These are phyloP conservation scores for Alsophila aescularia DNA, from an alignment of 2,888 invertebrate species.

Conservation along the genomic window DNA sequence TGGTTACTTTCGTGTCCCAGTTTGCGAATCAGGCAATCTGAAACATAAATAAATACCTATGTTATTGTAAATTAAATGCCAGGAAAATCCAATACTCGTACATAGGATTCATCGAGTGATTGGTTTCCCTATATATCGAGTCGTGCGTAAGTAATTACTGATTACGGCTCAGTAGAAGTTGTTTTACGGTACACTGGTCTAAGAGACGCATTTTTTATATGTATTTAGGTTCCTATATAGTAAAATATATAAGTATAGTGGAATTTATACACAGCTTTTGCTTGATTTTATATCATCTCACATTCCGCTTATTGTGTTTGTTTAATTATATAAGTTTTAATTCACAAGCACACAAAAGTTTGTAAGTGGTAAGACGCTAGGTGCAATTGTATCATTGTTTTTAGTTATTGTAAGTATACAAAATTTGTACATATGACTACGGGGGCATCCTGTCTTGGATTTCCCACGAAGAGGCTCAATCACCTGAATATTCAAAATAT, in stretches of 20 bases:
- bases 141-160: constrained; percentile 38
- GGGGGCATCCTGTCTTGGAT: too few relatives aligned
- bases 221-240: neutral
- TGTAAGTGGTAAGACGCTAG: too few relatives aligned
- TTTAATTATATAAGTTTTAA: too few relatives aligned
- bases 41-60: constrained; percentile 5
- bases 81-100: neutral
- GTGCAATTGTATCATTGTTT: too few relatives aligned
- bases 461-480: too few relatives aligned
- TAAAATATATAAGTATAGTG: neutral
- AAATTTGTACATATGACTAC: too few relatives aligned
- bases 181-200: constrained; percentile 35
- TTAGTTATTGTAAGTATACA: too few relatives aligned
- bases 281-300: constrained; percentile 1
- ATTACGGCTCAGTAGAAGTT: constrained; percentile 37
- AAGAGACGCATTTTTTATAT: constrained; percentile 10
- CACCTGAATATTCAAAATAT: too few relatives aligned
- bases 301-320: neutral
- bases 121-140: constrained; percentile 34
- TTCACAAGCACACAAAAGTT: too few relatives aligned
- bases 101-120: constrained; percentile 16
- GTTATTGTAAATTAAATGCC: neutral
- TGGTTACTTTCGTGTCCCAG: constrained; percentile 8
- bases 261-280: constrained; percentile 6
- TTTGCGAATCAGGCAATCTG: constrained; percentile 8